Evolutionary conservation across 1,140 invertebrate species (phyloP).

Genomic region (Bombyx mori): ASM3026992v2 NC_085125.1:10767001-10767500

Average conservation of each 20-base stretch:
- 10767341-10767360: constrained; percentile 7
- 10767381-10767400: background rate
- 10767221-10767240: constrained; percentile 3
- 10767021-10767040: constrained; percentile 24
- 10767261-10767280: constrained; percentile 1
- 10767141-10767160: constrained; percentile 1
- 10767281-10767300: constrained; percentile 6
- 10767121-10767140: constrained; percentile 3
- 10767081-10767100: too few relatives aligned
- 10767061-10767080: constrained; percentile 14
- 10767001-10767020: constrained; percentile 30
- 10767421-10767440: too few relatives aligned
- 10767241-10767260: constrained; percentile 3
- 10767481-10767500: too few relatives aligned
- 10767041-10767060: constrained; percentile 10
- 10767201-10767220: constrained; percentile 4
- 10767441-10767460: too few relatives aligned
- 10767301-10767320: constrained; percentile 5
- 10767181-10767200: constrained; percentile 4
- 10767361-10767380: background rate
- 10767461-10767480: too few relatives aligned
- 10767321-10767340: constrained; percentile 3
- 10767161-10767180: constrained; percentile 8
- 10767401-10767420: background rate
- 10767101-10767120: background rate